A percentile compares a stretch with the other conserved stretches of the same genome.
Evolutionary conservation across 2,797 vertebrate species (phyloP).

Genomic region (Pelobates cultripes): DNA sequence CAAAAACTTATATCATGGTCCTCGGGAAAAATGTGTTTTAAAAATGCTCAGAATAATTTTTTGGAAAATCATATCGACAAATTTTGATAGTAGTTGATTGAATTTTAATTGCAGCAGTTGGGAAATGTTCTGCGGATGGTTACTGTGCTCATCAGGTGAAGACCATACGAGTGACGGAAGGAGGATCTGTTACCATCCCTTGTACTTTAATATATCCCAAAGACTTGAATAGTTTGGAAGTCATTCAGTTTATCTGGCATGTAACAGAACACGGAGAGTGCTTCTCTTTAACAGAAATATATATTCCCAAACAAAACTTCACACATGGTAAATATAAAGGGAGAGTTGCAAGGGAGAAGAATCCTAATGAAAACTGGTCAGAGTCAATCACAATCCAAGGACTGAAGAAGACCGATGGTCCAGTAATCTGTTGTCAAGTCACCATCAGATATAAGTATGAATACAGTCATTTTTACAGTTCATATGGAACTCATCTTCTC

Average conservation of each 20-base stretch:
- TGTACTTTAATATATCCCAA: background rate
- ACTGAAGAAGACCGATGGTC: slow-evolving; percentile 1
- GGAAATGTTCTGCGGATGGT: no score
- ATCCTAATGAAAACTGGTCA: background rate
- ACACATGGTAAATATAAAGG: background rate
- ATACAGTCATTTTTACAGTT: no score
- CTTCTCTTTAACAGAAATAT: background rate
- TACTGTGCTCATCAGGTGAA: background rate
- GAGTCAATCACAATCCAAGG: background rate
- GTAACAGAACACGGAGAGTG: background rate
- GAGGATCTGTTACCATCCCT: background rate
- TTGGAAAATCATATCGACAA: no score
- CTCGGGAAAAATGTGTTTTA: no score
- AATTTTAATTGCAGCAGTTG: no score
- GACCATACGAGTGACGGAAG: background rate
- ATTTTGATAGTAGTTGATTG: no score
- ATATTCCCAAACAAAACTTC: background rate
- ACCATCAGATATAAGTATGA: no score
- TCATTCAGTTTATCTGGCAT: background rate
- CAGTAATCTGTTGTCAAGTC: background rate
- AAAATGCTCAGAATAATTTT: no score
- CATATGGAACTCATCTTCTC: no score
- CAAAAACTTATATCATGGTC: no score
- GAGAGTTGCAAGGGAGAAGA: background rate
- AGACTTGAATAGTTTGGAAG: background rate